Evolutionary conservation across 64 coral and sea anemone genomes (phyloP), one percentile per base, ranked within the genome.

Genomic region (Dendronephthya gigantea): DNA sequence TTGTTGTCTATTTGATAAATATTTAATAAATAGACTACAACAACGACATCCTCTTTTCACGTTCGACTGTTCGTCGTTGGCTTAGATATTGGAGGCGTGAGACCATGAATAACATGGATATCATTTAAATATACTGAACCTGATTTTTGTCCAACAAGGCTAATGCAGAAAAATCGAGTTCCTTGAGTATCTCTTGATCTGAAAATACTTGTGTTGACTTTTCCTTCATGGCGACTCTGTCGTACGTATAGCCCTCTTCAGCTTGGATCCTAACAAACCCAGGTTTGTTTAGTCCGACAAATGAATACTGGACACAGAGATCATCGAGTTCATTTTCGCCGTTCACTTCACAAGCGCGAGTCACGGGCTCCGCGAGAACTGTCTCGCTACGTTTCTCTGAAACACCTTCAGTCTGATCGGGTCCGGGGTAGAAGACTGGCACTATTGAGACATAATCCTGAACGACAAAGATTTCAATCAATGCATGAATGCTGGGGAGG

Each of bases 391-490:
- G 89, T 35, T 98, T 91, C 35, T 93, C 87, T 84, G 25, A 4
- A 15, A 6, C 72, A 29, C 22, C 4, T 33, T 35, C 72, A 79
- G 30, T 39, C 9, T 79, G 15, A 4, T 6, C 17, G 15, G 72
- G 72, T 39, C 72, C 72, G 0, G 72, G 72, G 72, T 79, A 79
- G 72, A 79, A 79, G 30, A 79, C 72, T 0, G 95, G 95, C 35
- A 98, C 31, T 9, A 90, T 90, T 34, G 86, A 70, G 7, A 93
- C 90, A 59, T 98, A 98, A 87, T 98, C 95, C 95, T 98, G 56
- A 16, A 83, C 25, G 13, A 76, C 1, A 19, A 48, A 45, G 11
- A 6, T 6, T 45, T 45, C 41, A 45, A 11, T 45, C 41, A 45
- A 45, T 45, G 4, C 41, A 11, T 11, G 11, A 4, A 45, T 11